These are phyloP conservation scores for Gryon sp. DNA, from an alignment of 1,140 invertebrate species.

Conservation along the genomic window DNA sequence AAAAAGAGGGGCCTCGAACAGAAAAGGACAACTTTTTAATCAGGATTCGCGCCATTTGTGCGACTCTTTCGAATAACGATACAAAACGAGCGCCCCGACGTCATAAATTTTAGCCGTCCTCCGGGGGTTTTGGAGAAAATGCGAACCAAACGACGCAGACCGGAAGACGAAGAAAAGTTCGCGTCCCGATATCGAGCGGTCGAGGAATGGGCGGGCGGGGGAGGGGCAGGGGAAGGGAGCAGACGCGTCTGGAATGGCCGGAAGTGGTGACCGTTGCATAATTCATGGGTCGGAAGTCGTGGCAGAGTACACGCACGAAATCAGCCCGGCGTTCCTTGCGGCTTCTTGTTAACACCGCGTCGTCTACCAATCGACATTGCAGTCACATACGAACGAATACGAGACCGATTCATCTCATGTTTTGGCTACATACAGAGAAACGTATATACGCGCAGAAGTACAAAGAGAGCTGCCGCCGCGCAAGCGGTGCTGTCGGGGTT, in stretches of 20 bases:
- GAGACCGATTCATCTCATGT: conserved; percentile 31
- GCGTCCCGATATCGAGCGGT: conserved; percentile 14
- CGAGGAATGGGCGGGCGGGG: too few relatives aligned
- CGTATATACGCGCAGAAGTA: conserved; percentile 1
- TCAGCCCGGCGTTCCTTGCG: conserved; percentile 44
- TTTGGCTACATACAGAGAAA: conserved; percentile 7
- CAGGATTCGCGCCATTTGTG: conserved; percentile 55
- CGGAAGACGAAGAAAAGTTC: conserved; percentile 35
- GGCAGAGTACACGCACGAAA: conserved; percentile 49
- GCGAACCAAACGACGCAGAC: conserved; percentile 13
- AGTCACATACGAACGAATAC: conserved; percentile 24
- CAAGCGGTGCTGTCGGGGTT: conserved; percentile 16
- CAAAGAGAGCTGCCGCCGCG: too few relatives aligned
- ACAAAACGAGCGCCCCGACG: conserved; percentile 59
- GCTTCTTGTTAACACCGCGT: conserved; percentile 47
- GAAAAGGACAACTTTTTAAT: conserved; percentile 63
- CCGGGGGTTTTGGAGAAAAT: conserved; percentile 3
- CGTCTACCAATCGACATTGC: conserved; percentile 26
- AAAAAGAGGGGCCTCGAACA: neutral
- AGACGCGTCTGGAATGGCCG: conserved; percentile 49
- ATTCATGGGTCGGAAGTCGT: conserved; percentile 60
- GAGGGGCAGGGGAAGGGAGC: neutral
- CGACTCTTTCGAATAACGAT: conserved; percentile 55
- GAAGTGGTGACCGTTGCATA: conserved; percentile 58
- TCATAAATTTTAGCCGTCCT: conserved; percentile 52